phyloP scores from a whole-genome alignment of 2,797 vertebrate species.

The Smutsia temminckii region DNA sequence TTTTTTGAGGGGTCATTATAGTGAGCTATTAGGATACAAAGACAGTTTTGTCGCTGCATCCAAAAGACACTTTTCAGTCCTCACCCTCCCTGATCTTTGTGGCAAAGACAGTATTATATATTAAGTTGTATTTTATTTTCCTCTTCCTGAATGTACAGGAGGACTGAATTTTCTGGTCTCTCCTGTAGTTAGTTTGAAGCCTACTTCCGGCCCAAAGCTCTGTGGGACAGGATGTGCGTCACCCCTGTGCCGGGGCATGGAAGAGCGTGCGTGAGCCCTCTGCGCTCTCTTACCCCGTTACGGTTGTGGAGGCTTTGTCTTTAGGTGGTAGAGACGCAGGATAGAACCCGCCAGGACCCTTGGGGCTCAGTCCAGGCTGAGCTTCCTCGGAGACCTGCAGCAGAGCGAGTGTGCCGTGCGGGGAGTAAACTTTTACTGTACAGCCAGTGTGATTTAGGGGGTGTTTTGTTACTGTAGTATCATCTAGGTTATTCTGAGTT shows the following conservation, averaged over 20 bases:
- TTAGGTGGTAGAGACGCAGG: neutral
- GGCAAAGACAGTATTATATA: neutral
- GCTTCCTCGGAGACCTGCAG: neutral
- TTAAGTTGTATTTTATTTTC: constrained; percentile 9
- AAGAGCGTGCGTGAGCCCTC: neutral
- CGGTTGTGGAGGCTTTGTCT: neutral
- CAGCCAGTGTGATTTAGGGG: neutral
- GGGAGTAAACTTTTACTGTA: neutral
- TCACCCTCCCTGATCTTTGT: neutral
- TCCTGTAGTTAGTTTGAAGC: neutral
- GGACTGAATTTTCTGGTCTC: neutral
- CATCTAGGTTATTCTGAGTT: neutral
- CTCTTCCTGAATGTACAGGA: neutral
- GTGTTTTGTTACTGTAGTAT: neutral
- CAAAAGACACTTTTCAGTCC: neutral
- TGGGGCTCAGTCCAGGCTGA: neutral
- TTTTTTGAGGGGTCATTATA: neutral
- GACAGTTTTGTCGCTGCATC: neutral
- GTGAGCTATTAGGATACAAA: neutral
- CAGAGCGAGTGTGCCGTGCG: neutral
- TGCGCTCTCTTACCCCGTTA: neutral
- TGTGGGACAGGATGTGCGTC: neutral
- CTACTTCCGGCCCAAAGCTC: neutral
- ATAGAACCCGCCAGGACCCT: neutral
- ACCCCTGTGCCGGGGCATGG: neutral